Base-by-base conservation (phyloP, 1,140 invertebrate genomes). In the Mizuhopecten yessoensis region DNA sequence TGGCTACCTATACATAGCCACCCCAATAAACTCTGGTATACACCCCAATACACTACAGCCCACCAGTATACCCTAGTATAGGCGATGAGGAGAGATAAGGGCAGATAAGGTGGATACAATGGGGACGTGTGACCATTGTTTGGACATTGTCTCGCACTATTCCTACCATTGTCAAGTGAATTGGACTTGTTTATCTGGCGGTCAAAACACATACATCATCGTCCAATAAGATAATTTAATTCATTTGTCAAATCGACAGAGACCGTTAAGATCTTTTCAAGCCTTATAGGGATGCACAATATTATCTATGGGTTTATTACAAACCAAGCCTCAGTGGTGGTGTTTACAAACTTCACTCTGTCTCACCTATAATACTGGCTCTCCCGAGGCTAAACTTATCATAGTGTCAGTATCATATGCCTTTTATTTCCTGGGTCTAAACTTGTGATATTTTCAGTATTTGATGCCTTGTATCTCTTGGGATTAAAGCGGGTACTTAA, bases 151-250 rank as follows among this genome's bases (percentile, higher is more conserved):
- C 57, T 75, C n/a, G 1, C n/a, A 75, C n/a, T n/a, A n/a, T 29
- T 75, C 23, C 17, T 75, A 29, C 3, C 17, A 75, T 29, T 75
- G 57, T 75, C 57, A 75, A 75, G n/a, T n/a, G n/a, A n/a, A 29
- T 75, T 75, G 1, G 15, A 17, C 23, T 75, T 23, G 36, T 23
- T 29, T 45, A 45, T 45, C 42, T 45, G 42, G 17, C 11, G 57
- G 57, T 75, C 57, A 75, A 75, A 75, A 75, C 57, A 29, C 57
- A 75, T 75, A 75, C 57, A 75, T 75, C 57, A 75, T 11, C 23
- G 17, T 9, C 57, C n/a, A n/a, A 75, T 75, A 75, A 75, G 57
- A 75, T 75, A n/a, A 75, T 75, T 75, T 75, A 29, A 75, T 75
- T 75, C 29, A 75, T 75, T n/a, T 75, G 57, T 29, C n/a, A 75